These are phyloP conservation scores for Zoanthus solanderi DNA, from an alignment of 92 coral and sea anemone species.

Conservation along the genomic window DNA sequence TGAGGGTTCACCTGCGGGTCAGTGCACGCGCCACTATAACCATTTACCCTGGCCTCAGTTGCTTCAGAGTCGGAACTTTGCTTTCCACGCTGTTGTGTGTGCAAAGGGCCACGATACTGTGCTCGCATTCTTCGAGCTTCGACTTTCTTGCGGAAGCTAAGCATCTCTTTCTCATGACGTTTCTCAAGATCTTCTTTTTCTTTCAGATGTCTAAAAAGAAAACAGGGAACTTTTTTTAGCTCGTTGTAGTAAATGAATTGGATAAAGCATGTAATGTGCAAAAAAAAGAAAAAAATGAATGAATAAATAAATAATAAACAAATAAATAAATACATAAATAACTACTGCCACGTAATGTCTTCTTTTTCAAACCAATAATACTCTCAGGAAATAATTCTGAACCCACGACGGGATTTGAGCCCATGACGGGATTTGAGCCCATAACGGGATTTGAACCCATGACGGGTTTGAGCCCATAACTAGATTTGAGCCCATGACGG, in stretches of 20 bases:
- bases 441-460: too few species aligned
- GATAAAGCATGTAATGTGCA: too few species aligned
- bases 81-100: conserved; percentile 59
- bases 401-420: too few species aligned
- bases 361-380: too few species aligned
- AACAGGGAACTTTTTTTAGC: background rate
- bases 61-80: conserved; percentile 30
- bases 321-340: too few species aligned
- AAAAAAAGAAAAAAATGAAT: too few species aligned
- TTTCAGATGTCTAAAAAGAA: conserved; percentile 77
- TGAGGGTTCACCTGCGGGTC: conserved; percentile 10
- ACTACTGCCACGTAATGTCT: too few species aligned
- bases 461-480: too few species aligned
- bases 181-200: conserved; percentile 86
- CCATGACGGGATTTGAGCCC: too few species aligned
- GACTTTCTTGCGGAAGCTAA: conserved; percentile 69
- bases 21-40: conserved; percentile 52
- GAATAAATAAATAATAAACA: too few species aligned
- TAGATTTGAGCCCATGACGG: too few species aligned
- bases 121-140: conserved; percentile 66
- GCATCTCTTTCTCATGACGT: conserved; percentile 81
- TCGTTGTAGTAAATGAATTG: background rate
- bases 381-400: too few species aligned
- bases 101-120: conserved; percentile 55
- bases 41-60: conserved; percentile 70